Base-by-base conservation (phyloP, 2,888 invertebrate genomes). In the Aphidius colemani region DNA sequence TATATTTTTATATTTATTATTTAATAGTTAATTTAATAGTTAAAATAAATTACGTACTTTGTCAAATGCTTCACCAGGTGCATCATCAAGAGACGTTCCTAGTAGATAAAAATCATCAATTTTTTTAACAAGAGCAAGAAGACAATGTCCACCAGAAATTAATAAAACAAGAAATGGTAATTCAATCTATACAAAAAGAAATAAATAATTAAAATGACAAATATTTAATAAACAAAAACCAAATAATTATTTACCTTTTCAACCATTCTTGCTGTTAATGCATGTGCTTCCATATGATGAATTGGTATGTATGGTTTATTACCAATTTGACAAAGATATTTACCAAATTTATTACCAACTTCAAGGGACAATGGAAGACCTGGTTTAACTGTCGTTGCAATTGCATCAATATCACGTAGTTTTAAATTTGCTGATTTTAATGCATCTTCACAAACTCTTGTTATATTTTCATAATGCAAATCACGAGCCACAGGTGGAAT, bases 211-310 rank as follows among this genome's bases (percentile, higher is more conserved):
- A 11, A n/a, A 55, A 40, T 41, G 18, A 44, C 18, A 56, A n/a
- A 49, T 53, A 57, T 39, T 56, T 9, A 45, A 8, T 7, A 61
- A 7, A 6, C 39, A 8, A n/a, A n/a, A 57, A 44, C 7, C 30
- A 40, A 53, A 4, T 59, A 41, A 6, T 45, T 13, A 70, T 70
- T 69, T 79, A 87, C 88, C 80, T 83, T 83, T 64, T 89, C 80
- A 13, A 86, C 84, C 89, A 97, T 90, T 78, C 97, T 87, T 30
- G 89, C 90, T 11, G 93, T 93, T 64, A 99, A 84, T 6, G 98
- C 96, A 85, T 99, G 99, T 2, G 99, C 98, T 85, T 98, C 92
- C 99, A 99, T 99, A 75, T 99, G 99, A 85, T 99, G 98, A 65
- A 99, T 90, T 0, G 98, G 96, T 78, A 99, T 93, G 68, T 98